Conservation (phyloP, 2,797 vertebrate species). For the Hyperoplus lanceolatus region DNA sequence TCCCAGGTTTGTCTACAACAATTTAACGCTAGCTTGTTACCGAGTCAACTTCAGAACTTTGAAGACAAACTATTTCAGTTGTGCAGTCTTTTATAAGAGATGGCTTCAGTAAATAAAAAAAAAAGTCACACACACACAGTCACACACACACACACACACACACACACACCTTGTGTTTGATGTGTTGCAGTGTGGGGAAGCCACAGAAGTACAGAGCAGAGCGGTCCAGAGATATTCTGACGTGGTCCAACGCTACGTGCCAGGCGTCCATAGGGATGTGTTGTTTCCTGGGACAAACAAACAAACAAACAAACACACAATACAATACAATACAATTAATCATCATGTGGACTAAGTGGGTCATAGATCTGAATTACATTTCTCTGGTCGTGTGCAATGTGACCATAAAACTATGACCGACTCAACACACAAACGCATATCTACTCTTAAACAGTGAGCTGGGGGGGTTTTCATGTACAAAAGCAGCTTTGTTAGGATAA, state of each 20-base stretch:
- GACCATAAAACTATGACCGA: neutral
- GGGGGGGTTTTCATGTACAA: no score
- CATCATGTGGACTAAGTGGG: neutral
- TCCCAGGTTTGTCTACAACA: no score
- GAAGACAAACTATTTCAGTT: no score
- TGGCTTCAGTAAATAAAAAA: no score
- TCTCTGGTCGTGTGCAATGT: neutral
- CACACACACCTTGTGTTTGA: slow-evolving; percentile 91
- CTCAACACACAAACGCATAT: neutral
- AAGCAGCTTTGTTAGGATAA: neutral
- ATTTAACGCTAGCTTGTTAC: no score
- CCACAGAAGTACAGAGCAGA: slow-evolving; percentile 95
- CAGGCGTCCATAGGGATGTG: slow-evolving; percentile 93
- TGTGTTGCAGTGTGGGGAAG: slow-evolving; percentile 96
- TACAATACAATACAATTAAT: neutral
- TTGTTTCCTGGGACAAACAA: slow-evolving; percentile 81
- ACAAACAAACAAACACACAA: slow-evolving; percentile 30
- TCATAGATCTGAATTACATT: neutral
- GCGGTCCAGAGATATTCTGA: slow-evolving; percentile 87
- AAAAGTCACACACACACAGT: neutral
- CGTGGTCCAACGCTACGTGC: slow-evolving; percentile 88
- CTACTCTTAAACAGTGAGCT: neutral
- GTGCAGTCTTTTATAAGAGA: no score
- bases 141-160: neutral
- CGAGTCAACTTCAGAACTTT: no score